Percentiles rank a stretch among this genome's conserved stretches.
Evolutionary conservation across 1,140 invertebrate species (phyloP).

Genomic region (Euura saliciscinereae): DNA sequence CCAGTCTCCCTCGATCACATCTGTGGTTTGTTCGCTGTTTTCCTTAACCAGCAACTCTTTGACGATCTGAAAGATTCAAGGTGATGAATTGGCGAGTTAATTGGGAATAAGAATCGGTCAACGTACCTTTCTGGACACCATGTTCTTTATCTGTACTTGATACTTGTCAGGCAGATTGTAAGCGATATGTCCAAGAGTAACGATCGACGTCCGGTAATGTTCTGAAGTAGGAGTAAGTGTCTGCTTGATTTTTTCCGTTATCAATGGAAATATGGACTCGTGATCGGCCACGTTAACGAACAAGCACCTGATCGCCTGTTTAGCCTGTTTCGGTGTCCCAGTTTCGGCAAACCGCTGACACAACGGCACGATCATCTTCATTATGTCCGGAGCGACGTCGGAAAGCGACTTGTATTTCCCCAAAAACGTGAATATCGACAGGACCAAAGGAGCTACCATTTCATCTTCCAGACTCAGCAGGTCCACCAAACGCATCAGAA

Average conservation of each 20-base stretch:
- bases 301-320: conserved; percentile 93
- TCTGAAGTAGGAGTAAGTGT: conserved; percentile 80
- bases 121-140: conserved; percentile 87
- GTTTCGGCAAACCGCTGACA: conserved; percentile 86
- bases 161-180: conserved; percentile 89
- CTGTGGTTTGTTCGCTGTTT: conserved; percentile 58
- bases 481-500: conserved; percentile 79
- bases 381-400: conserved; percentile 73
- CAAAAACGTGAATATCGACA: conserved; percentile 85
- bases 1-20: conserved; percentile 74
- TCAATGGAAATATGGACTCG: conserved; percentile 82
- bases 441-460: conserved; percentile 78
- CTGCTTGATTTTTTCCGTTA: conserved; percentile 81
- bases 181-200: conserved; percentile 93
- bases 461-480: conserved; percentile 84
- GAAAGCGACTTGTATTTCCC: conserved; percentile 84
- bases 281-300: conserved; percentile 84
- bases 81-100: neutral
- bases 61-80: conserved; percentile 71
- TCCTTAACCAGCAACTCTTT: conserved; percentile 94
- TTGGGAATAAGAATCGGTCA: conserved; percentile 6
- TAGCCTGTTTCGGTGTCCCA: conserved; percentile 93
- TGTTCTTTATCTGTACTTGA: conserved; percentile 88
- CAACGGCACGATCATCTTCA: conserved; percentile 78
- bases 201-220: conserved; percentile 91